Percentiles rank a stretch among this genome's conserved stretches.
Evolutionary conservation across 1,140 invertebrate species (phyloP).

Genomic region (Psix sp.): DNA sequence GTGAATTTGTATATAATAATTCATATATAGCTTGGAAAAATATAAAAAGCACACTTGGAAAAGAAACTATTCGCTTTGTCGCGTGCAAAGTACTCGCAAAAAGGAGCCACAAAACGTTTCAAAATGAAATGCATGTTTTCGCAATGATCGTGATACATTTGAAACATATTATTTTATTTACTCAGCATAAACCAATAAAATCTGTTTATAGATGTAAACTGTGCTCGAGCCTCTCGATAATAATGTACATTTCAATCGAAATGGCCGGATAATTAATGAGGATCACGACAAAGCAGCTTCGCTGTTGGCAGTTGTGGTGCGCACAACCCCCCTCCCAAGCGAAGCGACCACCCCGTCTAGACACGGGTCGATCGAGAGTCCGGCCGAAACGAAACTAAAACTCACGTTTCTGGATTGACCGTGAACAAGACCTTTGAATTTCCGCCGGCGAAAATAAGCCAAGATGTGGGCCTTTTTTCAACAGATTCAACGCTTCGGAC

Average conservation of each 20-base stretch:
- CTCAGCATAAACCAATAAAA: too few species aligned
- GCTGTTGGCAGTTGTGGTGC: slow-evolving; percentile 19
- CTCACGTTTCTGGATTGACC: slow-evolving; percentile 33
- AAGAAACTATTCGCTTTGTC: too few species aligned
- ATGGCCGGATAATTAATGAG: slow-evolving; percentile 53
- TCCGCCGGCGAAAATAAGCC: slow-evolving; percentile 6
- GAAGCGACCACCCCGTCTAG: slow-evolving; percentile 15
- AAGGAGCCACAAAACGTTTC: too few species aligned
- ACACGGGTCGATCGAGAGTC: slow-evolving; percentile 49
- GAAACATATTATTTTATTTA: too few species aligned
- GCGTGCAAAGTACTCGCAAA: too few species aligned
- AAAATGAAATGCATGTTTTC: too few species aligned
- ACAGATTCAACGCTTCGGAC: background rate
- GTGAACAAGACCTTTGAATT: slow-evolving; percentile 39
- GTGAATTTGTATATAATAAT: too few species aligned
- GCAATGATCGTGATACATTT: too few species aligned
- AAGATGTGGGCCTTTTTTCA: background rate
- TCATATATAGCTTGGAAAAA: too few species aligned
- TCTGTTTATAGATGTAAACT: slow-evolving; percentile 30
- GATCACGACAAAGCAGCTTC: slow-evolving; percentile 35
- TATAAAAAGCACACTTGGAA: too few species aligned
- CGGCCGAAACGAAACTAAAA: slow-evolving; percentile 46
- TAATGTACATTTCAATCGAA: slow-evolving; percentile 48
- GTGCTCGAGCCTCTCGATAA: slow-evolving; percentile 19
- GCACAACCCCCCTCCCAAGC: background rate